Evolutionary conservation across 2,113 vertebrate species (phyloP).

Genomic region (Chinchilla lanigera): DNA sequence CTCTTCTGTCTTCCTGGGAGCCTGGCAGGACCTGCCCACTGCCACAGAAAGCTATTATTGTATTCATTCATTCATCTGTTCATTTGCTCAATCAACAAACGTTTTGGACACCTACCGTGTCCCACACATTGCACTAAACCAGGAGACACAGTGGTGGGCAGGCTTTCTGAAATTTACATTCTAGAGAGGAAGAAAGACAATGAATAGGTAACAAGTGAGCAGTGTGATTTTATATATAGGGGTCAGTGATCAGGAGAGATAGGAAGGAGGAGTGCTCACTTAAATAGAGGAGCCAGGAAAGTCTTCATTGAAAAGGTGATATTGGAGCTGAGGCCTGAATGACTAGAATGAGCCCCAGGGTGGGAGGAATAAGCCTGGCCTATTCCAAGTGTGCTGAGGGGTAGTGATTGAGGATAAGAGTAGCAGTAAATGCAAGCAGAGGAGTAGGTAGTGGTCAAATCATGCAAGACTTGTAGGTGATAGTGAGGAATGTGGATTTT

Average conservation of each 20-base stretch:
- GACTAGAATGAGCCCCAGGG: neutral
- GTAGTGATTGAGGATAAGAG: neutral
- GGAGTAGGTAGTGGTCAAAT: neutral
- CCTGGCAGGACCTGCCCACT: slow-evolving; percentile 32
- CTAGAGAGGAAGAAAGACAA: neutral
- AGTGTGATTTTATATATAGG: neutral
- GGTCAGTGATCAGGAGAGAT: neutral
- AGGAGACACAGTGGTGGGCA: neutral
- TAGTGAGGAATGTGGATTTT: neutral
- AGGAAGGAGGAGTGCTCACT: neutral
- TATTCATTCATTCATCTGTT: slow-evolving; percentile 33
- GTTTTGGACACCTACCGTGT: slow-evolving; percentile 20
- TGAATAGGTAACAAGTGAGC: neutral
- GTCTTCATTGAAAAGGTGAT: neutral
- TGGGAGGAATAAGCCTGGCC: neutral
- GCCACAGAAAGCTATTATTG: slow-evolving; percentile 5
- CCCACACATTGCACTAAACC: neutral
- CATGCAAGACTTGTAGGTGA: neutral
- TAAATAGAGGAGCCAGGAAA: neutral
- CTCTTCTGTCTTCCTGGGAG: slow-evolving; percentile 27
- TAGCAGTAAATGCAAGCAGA: neutral
- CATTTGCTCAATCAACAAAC: slow-evolving; percentile 38
- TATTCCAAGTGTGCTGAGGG: neutral
- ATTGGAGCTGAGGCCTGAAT: neutral
- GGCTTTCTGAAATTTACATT: slow-evolving; percentile 1